Percentiles rank a stretch among this genome's conserved stretches.
phyloP scores from a whole-genome alignment of 2,888 invertebrate species.

The Aricia artaxerxes region DNA sequence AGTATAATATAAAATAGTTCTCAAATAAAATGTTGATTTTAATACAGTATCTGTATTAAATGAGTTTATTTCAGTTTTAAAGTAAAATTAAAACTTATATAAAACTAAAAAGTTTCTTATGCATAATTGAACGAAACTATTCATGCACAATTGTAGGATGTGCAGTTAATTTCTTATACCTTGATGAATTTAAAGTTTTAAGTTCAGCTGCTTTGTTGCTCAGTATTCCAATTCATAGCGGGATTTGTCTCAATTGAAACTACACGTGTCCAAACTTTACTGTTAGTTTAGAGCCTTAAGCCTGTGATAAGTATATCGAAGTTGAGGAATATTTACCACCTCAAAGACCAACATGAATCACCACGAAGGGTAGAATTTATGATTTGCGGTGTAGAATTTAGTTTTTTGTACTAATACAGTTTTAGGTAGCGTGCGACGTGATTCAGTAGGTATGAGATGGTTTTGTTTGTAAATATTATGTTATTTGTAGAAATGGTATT shows the following conservation, averaged over 20 bases:
- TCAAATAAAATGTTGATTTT: no score
- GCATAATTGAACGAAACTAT: not conserved
- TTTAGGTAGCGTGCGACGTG: no score
- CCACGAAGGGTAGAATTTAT: not conserved
- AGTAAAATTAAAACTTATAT: not conserved
- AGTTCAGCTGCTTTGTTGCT: not conserved
- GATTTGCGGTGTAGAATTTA: not conserved
- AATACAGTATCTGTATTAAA: no score
- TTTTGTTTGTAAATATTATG: not conserved
- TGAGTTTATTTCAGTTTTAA: not conserved
- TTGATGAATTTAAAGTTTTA: not conserved
- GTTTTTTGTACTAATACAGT: not conserved
- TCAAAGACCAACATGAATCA: conserved; percentile 8
- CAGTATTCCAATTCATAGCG: not conserved
- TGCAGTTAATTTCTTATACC: not conserved
- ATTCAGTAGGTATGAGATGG: no score
- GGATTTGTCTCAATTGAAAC: conserved; percentile 19
- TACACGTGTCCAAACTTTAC: conserved; percentile 15
- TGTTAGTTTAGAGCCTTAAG: conserved; percentile 18
- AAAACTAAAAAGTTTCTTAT: not conserved
- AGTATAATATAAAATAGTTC: no score
- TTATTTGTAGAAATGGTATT: not conserved
- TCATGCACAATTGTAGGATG: not conserved
- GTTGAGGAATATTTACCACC: conserved; percentile 20
- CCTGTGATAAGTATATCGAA: conserved; percentile 14